A percentile compares a stretch with the other conserved stretches of the same genome.
These are phyloP conservation scores for Caenorhabditis inopinata DNA, from an alignment of 1,140 invertebrate species.

Conservation along the genomic window DNA sequence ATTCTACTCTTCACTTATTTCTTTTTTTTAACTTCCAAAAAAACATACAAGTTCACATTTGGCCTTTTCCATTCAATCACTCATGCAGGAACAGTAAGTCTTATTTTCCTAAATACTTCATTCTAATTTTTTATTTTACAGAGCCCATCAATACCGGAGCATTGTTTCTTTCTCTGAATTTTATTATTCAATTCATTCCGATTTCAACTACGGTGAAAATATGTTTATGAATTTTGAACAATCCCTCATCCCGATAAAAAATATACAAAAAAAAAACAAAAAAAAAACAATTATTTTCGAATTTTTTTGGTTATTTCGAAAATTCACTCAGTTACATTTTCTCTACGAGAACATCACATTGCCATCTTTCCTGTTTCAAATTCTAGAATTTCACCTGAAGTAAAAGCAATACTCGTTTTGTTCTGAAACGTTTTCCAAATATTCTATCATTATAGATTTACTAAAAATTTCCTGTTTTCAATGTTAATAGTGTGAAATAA, in stretches of 20 bases:
- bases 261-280: too few species aligned
- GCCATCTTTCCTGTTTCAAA: background rate
- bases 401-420: background rate
- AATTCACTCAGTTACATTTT: background rate
- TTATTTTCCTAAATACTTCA: background rate
- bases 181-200: slow-evolving; percentile 27
- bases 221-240: background rate
- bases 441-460: background rate
- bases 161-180: background rate
- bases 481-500: background rate
- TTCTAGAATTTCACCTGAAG: slow-evolving; percentile 14
- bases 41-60: background rate
- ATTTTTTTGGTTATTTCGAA: too few species aligned
- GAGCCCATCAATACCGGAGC: background rate
- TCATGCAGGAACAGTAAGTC: too few species aligned
- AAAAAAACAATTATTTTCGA: too few species aligned
- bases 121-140: too few species aligned
- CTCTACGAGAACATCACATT: slow-evolving; percentile 19
- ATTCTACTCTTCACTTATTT: too few species aligned
- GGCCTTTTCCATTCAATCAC: background rate
- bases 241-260: background rate
- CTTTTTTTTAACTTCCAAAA: background rate
- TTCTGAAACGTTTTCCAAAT: background rate
- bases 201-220: slow-evolving; percentile 26
- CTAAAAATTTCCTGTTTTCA: background rate